Base-by-base conservation (phyloP, 2,888 invertebrate genomes). In the Cacoxenus indagator region DNA sequence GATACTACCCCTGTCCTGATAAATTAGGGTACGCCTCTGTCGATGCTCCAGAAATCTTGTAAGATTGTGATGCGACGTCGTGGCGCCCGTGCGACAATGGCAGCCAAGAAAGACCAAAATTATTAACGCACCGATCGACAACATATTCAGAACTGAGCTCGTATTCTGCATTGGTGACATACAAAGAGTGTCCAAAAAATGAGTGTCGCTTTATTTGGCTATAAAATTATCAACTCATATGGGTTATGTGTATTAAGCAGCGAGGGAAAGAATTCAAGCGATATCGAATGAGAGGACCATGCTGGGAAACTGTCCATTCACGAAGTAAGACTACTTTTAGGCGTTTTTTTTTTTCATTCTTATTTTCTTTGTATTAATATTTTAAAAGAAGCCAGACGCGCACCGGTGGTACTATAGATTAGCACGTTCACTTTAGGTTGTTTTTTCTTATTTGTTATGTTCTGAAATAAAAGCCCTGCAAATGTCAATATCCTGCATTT, bases 31-130 rank as follows among this genome's bases (percentile, higher is more conserved):
- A 2, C 61, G 61, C 14, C 29, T 43, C 6, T 62, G 19, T 3
- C 61, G 61, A 8, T n/a, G 43, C 43, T n/a, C 14, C n/a, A 62
- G n/a, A 43, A 43, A 62, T 5, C 22, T 24, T 22, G 61, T 62
- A 4, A 62, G 24, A 62, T 62, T 62, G 6, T 67, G 57, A 69
- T 67, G 19, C 59, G 51, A 14, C 11, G 11, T 0, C 67, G 31
- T 69, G 67, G 6, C 26, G 22, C 27, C 55, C 66, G 43, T 62
- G 70, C 64, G 66, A 66, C 67, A 64, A 22, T 51, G n/a, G 22
- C 17, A 51, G 17, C 17, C 17, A 17, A 51, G 22, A 17, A 51
- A 11, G 6, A 19, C 51, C 17, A 22, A 51, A 51, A 51, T 51
- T 22, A 2, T 37, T 37, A 37, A 37, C 22, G n/a, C 24, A 9